A percentile compares a stretch with the other conserved stretches of the same genome.
Conservation (phyloP, 2,797 vertebrate genomes). For the Jordanella pulchra region DNA sequence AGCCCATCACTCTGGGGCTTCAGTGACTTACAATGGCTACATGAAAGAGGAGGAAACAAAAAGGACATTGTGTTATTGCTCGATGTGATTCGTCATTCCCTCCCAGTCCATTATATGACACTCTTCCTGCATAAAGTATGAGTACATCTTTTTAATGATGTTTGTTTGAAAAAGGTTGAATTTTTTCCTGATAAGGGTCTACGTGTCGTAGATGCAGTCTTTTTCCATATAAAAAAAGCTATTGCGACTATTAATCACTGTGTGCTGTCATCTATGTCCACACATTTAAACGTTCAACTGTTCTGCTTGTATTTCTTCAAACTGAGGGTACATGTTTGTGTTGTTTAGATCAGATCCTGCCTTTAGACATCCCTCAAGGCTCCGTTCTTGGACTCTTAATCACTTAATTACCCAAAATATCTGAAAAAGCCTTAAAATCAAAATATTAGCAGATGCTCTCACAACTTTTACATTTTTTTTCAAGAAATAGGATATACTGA, state of each 20-base stretch:
- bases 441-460: not conserved
- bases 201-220: not conserved
- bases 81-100: slow-evolving; percentile 18
- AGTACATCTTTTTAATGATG: not conserved
- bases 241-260: not conserved
- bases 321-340: too few species aligned
- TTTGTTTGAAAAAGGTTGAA: not conserved
- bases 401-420: not conserved
- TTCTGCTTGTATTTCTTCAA: not conserved
- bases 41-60: slow-evolving; percentile 61
- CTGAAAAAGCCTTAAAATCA: not conserved
- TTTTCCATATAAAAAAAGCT: not conserved
- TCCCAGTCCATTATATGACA: slow-evolving; percentile 13
- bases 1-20: slow-evolving; percentile 74
- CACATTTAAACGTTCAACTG: not conserved
- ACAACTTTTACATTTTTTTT: not conserved
- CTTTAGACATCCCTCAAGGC: too few species aligned
- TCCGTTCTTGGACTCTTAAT: not conserved
- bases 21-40: slow-evolving; percentile 69
- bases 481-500: too few species aligned
- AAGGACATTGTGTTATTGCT: slow-evolving; percentile 38
- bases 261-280: not conserved
- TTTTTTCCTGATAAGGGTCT: not conserved
- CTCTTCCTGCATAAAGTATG: slow-evolving; percentile 2
- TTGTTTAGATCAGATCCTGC: too few species aligned